phyloP scores from a whole-genome alignment of 2,888 invertebrate genomes.

The Eutolmus rufibarbis region DNA sequence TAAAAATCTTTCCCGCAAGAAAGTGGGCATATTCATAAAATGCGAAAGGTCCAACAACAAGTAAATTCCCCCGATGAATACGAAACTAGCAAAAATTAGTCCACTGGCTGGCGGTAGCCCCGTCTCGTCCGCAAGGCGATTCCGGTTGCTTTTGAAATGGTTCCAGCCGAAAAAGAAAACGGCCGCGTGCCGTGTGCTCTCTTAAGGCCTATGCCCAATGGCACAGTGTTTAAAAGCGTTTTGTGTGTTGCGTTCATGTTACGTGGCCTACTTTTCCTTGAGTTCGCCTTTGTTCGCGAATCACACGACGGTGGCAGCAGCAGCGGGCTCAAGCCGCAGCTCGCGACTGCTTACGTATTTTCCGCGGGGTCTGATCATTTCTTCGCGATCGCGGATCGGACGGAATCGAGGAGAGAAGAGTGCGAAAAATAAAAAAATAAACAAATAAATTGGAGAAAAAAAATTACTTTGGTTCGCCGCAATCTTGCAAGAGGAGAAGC shows the following conservation, averaged over 20 bases:
- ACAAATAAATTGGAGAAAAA: background rate
- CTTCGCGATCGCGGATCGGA: background rate
- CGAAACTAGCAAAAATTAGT: background rate
- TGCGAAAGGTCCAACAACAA: background rate
- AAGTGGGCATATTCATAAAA: background rate
- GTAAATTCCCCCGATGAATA: background rate
- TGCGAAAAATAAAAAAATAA: background rate
- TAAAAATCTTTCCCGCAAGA: background rate
- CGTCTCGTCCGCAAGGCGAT: background rate
- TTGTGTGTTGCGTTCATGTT: constrained; percentile 7
- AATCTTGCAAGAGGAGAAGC: background rate
- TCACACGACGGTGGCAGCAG: background rate
- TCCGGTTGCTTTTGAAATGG: background rate
- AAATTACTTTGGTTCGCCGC: background rate
- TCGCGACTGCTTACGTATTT: background rate
- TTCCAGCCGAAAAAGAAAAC: constrained; percentile 15
- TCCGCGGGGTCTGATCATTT: background rate
- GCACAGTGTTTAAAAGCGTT: background rate
- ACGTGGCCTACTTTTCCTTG: constrained; percentile 28
- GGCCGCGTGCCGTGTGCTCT: background rate
- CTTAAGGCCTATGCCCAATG: background rate
- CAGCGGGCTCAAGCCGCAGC: background rate
- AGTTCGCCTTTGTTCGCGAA: background rate
- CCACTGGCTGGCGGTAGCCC: background rate
- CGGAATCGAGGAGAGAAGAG: background rate